These are phyloP conservation scores for Protophormia terraenovae DNA, from an alignment of 2,888 invertebrate species.

Conservation along the genomic window DNA sequence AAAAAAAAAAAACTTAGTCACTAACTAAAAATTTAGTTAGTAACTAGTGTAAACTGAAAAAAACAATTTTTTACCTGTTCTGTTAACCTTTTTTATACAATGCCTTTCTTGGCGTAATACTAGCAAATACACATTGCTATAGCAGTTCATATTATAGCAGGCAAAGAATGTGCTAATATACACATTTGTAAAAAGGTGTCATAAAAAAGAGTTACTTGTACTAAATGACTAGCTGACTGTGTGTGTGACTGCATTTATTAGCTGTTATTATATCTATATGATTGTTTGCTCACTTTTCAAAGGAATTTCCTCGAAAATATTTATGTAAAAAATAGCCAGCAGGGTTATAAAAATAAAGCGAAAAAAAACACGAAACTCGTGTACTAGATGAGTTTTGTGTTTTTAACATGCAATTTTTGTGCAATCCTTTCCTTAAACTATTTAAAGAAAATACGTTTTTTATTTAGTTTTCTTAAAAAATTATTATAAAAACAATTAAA, in stretches of 20 bases:
- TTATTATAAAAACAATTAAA: constrained; percentile 9
- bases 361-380: neutral
- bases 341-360: constrained; percentile 10
- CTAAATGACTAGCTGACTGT: neutral
- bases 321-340: no score
- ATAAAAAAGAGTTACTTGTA: constrained; percentile 65
- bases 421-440: constrained; percentile 75
- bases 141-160: no score
- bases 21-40: neutral
- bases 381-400: constrained; percentile 21
- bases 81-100: neutral
- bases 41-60: neutral
- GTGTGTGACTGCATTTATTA: constrained; percentile 19
- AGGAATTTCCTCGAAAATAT: constrained; percentile 32
- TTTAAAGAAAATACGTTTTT: constrained; percentile 25
- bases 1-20: constrained; percentile 44
- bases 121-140: neutral
- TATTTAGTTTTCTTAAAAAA: constrained; percentile 16
- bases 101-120: neutral
- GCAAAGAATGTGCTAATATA: neutral
- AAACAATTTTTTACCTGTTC: constrained; percentile 37
- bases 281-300: neutral
- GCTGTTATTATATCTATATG: neutral
- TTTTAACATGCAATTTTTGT: constrained; percentile 76
- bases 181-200: constrained; percentile 12